Conservation (phyloP, 2,113 vertebrate genomes). For the Cochlearius cochlearius region DNA sequence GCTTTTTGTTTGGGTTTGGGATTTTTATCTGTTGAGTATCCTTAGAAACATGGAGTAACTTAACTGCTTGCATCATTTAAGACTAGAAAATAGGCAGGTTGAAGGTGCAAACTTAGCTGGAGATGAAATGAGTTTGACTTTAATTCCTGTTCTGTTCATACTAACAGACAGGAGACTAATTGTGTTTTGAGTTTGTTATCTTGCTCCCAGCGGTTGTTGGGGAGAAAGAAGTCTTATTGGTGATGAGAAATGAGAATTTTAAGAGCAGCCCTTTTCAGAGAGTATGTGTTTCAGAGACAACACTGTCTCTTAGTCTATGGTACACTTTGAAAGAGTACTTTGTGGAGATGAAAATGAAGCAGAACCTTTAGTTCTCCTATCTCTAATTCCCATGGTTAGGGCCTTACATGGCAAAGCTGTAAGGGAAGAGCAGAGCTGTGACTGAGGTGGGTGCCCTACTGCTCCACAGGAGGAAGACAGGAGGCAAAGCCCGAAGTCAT, state of each 20-base stretch:
- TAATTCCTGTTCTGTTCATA: not conserved
- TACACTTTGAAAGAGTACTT: not conserved
- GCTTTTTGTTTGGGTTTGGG: not conserved
- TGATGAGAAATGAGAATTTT: not conserved
- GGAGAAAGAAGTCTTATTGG: not conserved
- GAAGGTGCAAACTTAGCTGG: not conserved
- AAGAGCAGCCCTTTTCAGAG: not conserved
- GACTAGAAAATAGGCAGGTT: not conserved
- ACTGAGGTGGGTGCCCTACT: not conserved
- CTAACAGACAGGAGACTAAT: not conserved
- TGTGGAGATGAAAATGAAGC: not conserved
- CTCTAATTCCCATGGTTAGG: not conserved
- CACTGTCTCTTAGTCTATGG: not conserved
- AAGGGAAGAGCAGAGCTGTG: not conserved
- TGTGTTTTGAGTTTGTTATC: not conserved
- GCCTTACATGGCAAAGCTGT: not conserved
- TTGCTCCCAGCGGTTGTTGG: not conserved
- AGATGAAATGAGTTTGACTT: not conserved
- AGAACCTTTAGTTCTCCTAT: not conserved
- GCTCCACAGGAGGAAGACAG: not conserved
- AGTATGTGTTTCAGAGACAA: not conserved
- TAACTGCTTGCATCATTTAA: not conserved
- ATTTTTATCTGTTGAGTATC: not conserved
- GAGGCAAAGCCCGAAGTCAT: not conserved
- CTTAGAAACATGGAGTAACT: not conserved